Evolutionary conservation across 1,140 invertebrate genomes (phyloP), one percentile per base, ranked within the genome.

Genomic region (Macrobrachium nipponense): DNA sequence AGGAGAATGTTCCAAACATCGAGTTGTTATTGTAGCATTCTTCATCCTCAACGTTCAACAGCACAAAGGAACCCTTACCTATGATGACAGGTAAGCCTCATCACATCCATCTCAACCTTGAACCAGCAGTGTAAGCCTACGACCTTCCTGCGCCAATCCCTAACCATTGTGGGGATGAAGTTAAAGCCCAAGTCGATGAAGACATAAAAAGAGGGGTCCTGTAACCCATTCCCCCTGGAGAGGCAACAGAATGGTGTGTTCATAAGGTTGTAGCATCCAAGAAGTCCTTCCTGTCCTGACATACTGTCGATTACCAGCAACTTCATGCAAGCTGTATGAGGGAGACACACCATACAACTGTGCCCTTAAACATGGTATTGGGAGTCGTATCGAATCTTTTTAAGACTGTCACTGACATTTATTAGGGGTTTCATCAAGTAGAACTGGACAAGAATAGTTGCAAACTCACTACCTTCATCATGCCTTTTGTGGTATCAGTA

Each of bases 281-380:
- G 60, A 80, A 85, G 75, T 66, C 27, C 18, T 36, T 51, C 51
- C 64, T 66, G 44, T 59, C 51, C 15, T 11, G 83, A 20, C 83
- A 10, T 23, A 85, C 76, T 14, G 44, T 85, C 1, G 72, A 85
- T 27, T 80, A 58, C 61, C 64, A 59, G 20, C 64, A 27, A 15
- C 75, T 85, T 23, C 81, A 75, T 43, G 23, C 76, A 68, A 10
- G 15, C 14, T 68, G 75, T 23, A 17, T 8, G 8, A 70, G 59
- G 76, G 83, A 77, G 44, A 68, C 76, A 18, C 75, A 85, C 23
- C 83, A 81, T 60, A 85, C 83, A 27, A 75, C 43, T 5, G 64
- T 51, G 6, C 83, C 83, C 60, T 85, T 85, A n/a, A 23, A 85
- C 76, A 78, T 85, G 83, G 83, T 85, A 18, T 80, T 58, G 58